These are phyloP conservation scores for Strix aluco DNA, from an alignment of 2,113 vertebrate species.

Conservation along the genomic window DNA sequence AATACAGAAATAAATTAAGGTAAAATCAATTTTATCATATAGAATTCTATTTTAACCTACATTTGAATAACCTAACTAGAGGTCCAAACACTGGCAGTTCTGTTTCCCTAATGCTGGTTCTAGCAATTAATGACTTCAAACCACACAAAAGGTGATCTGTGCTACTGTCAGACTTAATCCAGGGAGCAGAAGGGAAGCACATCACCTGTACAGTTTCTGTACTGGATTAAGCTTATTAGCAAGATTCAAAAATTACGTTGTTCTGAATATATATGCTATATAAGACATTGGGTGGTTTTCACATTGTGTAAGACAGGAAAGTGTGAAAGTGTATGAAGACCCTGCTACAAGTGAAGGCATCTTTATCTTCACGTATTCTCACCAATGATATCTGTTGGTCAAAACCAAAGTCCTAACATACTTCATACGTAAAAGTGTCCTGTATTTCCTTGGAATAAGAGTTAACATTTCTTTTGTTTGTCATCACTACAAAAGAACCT, in stretches of 20 bases:
- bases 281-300: not conserved
- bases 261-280: rapidly evolving
- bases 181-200: not conserved
- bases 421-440: not conserved
- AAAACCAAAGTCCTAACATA: not conserved
- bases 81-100: not conserved
- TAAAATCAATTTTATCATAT: not conserved
- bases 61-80: not conserved
- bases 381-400: not conserved
- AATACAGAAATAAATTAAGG: not conserved
- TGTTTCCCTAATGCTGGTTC: not conserved
- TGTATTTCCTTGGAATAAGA: not conserved
- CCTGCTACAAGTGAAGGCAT: not conserved
- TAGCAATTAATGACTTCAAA: not conserved
- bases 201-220: not conserved
- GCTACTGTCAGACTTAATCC: not conserved
- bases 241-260: not conserved
- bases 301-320: rapidly evolving
- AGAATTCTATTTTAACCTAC: not conserved
- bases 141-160: too few relatives aligned
- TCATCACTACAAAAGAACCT: not conserved
- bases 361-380: not conserved
- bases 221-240: not conserved
- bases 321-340: not conserved
- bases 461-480: not conserved